Evolutionary conservation across 2,113 vertebrate species (phyloP).

Genomic region (Camelus dromedarius): DNA sequence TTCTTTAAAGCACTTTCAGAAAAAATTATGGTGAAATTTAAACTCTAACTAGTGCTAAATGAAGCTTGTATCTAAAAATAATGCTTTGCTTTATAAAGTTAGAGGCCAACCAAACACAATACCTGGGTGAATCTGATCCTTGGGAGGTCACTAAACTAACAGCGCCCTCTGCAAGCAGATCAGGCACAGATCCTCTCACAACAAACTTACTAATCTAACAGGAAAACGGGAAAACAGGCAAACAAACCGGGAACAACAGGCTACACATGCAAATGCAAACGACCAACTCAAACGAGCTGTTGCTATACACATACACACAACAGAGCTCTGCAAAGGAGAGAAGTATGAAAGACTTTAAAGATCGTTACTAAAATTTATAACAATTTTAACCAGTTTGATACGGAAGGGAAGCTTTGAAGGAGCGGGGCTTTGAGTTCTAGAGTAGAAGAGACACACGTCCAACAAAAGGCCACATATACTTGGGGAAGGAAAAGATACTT

Average conservation of each 20-base stretch:
- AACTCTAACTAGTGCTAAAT: constrained; percentile 2
- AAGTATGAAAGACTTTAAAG: neutral
- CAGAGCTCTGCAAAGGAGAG: neutral
- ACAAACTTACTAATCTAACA: neutral
- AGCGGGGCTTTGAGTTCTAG: neutral
- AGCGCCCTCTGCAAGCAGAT: neutral
- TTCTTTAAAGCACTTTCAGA: neutral
- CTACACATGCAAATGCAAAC: neutral
- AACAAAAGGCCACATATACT: neutral
- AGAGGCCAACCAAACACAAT: neutral
- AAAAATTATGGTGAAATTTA: neutral
- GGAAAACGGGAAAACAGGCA: neutral
- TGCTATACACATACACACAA: accelerated
- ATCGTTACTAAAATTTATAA: neutral
- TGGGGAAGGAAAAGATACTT: neutral
- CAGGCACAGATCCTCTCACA: neutral
- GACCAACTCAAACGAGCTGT: too few species aligned
- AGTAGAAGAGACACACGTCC: neutral
- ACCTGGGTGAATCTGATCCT: neutral
- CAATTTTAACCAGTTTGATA: neutral
- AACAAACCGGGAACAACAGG: neutral
- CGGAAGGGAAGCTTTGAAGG: neutral
- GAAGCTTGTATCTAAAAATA: neutral
- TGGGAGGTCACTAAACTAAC: neutral
- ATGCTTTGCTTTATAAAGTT: neutral